Conservation (phyloP, 2,113 vertebrate species). For the Neomonachus schauinslandi region DNA sequence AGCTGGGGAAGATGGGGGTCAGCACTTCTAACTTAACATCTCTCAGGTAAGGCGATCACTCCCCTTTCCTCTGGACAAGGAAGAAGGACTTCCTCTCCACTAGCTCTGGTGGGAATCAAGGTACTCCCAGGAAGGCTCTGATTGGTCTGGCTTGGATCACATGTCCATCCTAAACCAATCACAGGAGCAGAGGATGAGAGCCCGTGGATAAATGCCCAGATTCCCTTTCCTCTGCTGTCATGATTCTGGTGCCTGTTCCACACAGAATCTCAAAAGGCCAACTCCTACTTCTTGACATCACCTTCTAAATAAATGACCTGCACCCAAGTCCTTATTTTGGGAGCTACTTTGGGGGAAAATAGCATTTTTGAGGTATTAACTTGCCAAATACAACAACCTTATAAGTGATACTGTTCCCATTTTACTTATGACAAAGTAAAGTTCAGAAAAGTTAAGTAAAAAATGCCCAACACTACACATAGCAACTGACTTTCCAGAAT, state of each 20-base stretch:
- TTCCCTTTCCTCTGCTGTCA: neutral
- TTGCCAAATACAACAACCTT: neutral
- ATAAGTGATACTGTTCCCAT: neutral
- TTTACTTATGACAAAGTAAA: neutral
- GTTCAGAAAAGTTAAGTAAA: conserved; percentile 1
- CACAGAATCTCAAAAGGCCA: neutral
- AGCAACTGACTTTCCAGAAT: neutral
- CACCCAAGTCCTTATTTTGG: neutral
- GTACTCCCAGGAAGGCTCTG: neutral
- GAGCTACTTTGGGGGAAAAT: neutral
- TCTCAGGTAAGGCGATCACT: neutral
- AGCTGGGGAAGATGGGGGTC: no score
- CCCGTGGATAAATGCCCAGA: neutral
- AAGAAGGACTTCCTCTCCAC: neutral
- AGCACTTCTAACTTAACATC: neutral
- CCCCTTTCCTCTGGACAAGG: neutral
- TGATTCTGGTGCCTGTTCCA: neutral
- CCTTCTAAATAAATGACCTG: neutral
- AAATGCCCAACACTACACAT: neutral
- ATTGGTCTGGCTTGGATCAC: neutral
- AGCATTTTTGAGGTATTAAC: neutral
- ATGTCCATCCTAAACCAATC: neutral
- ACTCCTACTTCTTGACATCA: neutral
- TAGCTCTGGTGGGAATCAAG: neutral
- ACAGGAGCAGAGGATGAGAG: neutral